Evolutionary conservation across 1,140 invertebrate species (phyloP).

Genomic region (Cherax destructor): DNA sequence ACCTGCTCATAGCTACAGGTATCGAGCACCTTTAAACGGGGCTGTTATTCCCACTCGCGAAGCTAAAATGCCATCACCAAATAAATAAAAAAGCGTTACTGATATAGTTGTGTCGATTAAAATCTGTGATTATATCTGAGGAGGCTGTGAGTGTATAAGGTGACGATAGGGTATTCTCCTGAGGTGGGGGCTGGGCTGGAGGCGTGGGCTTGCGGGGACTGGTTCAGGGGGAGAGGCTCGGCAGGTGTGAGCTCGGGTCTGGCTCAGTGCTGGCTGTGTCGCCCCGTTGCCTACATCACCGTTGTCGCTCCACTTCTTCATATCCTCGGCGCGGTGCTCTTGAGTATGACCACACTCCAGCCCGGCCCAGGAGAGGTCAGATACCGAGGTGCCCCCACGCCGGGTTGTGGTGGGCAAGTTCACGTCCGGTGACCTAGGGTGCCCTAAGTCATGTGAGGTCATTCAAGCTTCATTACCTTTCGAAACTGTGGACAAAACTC

Average conservation of each 20-base stretch:
- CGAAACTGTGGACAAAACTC: background rate
- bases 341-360: conserved; percentile 39
- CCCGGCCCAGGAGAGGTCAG: conserved; percentile 29
- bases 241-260: conserved; percentile 28
- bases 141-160: too few species aligned
- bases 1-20: too few species aligned
- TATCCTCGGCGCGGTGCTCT: conserved; percentile 5
- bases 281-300: conserved; percentile 30
- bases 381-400: conserved; percentile 19
- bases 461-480: background rate
- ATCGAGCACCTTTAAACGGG: too few species aligned
- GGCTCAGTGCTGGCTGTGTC: conserved; percentile 48
- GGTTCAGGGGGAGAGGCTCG: conserved; percentile 8
- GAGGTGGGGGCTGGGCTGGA: background rate
- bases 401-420: conserved; percentile 27
- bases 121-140: too few species aligned
- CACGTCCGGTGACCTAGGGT: conserved; percentile 49
- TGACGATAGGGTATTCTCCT: too few species aligned
- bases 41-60: too few species aligned
- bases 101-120: too few species aligned
- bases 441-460: conserved; percentile 21
- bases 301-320: conserved; percentile 12
- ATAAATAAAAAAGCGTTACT: too few species aligned
- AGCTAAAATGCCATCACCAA: too few species aligned
- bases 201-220: background rate